Percentiles rank a stretch among this genome's conserved stretches.
phyloP scores from a whole-genome alignment of 2,888 invertebrate species.

The Ophion obscuratus region DNA sequence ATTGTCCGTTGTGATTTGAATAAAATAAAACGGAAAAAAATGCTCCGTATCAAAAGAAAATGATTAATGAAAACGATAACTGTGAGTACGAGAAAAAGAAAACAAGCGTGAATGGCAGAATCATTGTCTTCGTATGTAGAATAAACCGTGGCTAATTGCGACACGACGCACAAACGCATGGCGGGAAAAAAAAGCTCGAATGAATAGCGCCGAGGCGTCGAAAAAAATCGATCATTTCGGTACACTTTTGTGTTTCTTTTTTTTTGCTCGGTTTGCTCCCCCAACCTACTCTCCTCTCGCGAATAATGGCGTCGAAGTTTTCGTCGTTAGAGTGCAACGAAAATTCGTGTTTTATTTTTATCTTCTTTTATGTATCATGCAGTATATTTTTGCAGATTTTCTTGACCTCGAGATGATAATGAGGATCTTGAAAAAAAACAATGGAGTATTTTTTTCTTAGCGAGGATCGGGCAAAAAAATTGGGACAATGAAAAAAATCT shows the following conservation, averaged over 20 bases:
- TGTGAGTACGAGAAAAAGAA: neutral
- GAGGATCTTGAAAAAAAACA: neutral
- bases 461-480: neutral
- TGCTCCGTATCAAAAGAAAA: neutral
- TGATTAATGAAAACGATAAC: neutral
- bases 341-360: neutral
- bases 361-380: neutral
- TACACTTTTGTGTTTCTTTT: constrained; percentile 18
- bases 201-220: constrained; percentile 46
- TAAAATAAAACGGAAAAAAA: neutral
- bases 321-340: neutral
- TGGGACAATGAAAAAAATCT: neutral
- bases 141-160: constrained; percentile 28
- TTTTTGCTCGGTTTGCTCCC: neutral
- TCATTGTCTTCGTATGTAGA: neutral
- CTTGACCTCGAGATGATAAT: too few relatives aligned
- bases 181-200: neutral
- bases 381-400: too few relatives aligned
- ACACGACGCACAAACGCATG: neutral
- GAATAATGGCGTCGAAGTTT: neutral
- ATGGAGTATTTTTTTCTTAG: neutral
- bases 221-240: constrained; percentile 53
- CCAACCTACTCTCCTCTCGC: neutral
- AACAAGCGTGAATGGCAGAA: neutral
- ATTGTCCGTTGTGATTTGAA: neutral